Evolutionary conservation across 1,140 invertebrate genomes (phyloP).

Genomic region (Rhyacophila brunnea): DNA sequence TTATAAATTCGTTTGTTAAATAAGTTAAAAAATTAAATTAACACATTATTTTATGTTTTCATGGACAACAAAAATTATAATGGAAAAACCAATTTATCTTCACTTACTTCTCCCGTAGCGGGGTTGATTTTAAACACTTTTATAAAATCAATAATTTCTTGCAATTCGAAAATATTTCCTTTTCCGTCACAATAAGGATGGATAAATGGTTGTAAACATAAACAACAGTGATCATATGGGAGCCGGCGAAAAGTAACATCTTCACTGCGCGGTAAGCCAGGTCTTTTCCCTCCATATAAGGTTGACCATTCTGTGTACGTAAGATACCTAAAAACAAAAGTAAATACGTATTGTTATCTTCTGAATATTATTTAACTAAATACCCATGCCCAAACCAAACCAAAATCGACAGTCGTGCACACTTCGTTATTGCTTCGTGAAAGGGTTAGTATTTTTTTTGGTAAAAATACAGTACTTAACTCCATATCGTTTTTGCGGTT

Average conservation of each 20-base stretch:
- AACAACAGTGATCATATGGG: conserved; percentile 90
- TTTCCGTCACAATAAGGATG: conserved; percentile 87
- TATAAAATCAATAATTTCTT: conserved; percentile 85
- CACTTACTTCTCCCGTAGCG: conserved; percentile 80
- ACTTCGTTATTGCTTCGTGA: no score
- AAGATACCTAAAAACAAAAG: conserved; percentile 70
- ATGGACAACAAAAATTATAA: no score
- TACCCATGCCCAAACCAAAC: no score
- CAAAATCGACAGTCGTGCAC: not conserved
- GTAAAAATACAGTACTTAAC: no score
- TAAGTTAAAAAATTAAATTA: no score
- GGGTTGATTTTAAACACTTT: conserved; percentile 95
- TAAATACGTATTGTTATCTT: not conserved
- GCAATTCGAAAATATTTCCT: conserved; percentile 88
- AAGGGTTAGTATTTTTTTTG: no score
- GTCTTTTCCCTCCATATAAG: conserved; percentile 90
- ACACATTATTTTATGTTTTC: no score
- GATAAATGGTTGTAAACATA: conserved; percentile 90
- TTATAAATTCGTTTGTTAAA: no score
- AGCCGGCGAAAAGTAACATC: conserved; percentile 85
- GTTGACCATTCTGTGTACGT: conserved; percentile 96
- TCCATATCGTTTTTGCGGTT: no score
- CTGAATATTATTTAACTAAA: not conserved
- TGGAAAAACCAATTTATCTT: no score
- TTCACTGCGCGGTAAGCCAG: conserved; percentile 64